These are phyloP conservation scores for Deilephila elpenor DNA, from an alignment of 2,888 invertebrate genomes.

Conservation along the genomic window DNA sequence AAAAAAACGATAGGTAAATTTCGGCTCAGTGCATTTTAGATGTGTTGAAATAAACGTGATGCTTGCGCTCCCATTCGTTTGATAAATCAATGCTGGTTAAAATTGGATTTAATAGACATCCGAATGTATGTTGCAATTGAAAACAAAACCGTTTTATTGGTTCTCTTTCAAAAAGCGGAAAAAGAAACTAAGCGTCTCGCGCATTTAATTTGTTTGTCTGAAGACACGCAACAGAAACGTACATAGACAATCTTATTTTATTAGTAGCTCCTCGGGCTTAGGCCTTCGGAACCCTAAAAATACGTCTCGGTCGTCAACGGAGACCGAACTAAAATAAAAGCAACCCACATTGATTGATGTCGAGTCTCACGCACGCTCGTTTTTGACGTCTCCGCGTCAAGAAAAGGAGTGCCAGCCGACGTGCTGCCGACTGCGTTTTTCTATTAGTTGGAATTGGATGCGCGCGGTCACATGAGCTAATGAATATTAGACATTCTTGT, in stretches of 20 bases:
- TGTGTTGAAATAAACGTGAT: background rate
- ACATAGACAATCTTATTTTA: conserved; percentile 45
- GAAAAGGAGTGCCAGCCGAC: conserved; percentile 72
- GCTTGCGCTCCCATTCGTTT: background rate
- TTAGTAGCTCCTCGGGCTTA: conserved; percentile 43
- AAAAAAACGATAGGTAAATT: background rate
- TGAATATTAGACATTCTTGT: conserved; percentile 61
- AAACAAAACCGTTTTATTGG: conserved; percentile 24
- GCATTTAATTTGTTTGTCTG: conserved; percentile 38
- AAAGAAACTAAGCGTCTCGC: conserved; percentile 34
- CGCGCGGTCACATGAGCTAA: conserved; percentile 63
- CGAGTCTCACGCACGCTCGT: conserved; percentile 71
- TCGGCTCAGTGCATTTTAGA: background rate
- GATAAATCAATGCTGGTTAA: conserved; percentile 20
- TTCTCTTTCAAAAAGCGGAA: background rate
- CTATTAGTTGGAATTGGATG: conserved; percentile 62
- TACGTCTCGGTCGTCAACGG: conserved; percentile 56
- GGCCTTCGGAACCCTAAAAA: conserved; percentile 50
- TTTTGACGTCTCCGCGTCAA: conserved; percentile 74
- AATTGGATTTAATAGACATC: conserved; percentile 28
- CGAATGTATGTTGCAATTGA: conserved; percentile 24
- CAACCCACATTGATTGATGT: conserved; percentile 78
- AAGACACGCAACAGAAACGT: conserved; percentile 34
- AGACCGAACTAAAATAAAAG: conserved; percentile 69
- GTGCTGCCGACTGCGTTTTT: conserved; percentile 59